These are phyloP conservation scores for Cichladusa arquata DNA, from an alignment of 2,113 vertebrate genomes.

Conservation along the genomic window DNA sequence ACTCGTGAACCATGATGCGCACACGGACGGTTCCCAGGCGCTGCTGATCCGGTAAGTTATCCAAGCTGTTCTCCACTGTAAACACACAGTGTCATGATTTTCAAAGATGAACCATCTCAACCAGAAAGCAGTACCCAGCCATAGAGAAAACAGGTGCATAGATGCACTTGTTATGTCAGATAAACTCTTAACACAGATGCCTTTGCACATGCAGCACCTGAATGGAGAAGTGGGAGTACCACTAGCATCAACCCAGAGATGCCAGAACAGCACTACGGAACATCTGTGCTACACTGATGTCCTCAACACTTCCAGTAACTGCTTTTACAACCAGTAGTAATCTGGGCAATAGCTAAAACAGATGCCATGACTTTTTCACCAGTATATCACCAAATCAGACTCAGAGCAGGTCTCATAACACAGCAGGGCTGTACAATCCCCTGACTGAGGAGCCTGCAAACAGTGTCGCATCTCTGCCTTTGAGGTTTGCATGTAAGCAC, in stretches of 20 bases:
- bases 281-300: too few relatives aligned
- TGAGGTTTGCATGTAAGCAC: not conserved
- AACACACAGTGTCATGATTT: not conserved
- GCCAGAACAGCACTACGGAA: not conserved
- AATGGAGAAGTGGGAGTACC: not conserved
- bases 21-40: conserved; percentile 78
- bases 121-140: not conserved
- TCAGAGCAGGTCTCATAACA: not conserved
- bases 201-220: not conserved
- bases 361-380: not conserved
- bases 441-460: not conserved
- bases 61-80: conserved; percentile 77
- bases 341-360: not conserved
- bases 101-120: not conserved
- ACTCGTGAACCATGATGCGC: conserved; percentile 88
- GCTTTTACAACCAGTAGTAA: not conserved
- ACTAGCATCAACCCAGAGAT: not conserved
- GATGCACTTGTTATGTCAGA: too few relatives aligned
- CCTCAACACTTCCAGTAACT: not conserved
- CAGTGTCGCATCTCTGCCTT: accelerated
- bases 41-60: conserved; percentile 68
- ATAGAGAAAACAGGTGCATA: not conserved
- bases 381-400: not conserved
- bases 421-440: not conserved
- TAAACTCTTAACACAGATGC: not conserved